phyloP scores from a whole-genome alignment of 53 echinoderm and acorn worm species.

The Henricia sp. region DNA sequence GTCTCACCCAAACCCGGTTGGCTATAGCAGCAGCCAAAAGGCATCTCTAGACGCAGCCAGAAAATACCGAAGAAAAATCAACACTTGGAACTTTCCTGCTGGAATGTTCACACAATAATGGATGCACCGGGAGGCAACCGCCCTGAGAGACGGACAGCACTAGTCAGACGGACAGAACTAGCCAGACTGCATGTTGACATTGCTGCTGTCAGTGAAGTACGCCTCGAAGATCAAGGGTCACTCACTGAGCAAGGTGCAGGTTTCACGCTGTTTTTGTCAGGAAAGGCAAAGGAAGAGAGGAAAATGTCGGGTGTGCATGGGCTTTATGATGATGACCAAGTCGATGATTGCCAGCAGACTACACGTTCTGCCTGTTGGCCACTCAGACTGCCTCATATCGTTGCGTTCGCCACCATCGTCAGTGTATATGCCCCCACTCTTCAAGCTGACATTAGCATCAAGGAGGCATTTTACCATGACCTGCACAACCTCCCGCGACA shows the following conservation, averaged over 20 bases:
- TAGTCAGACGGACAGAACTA: slow-evolving; percentile 34
- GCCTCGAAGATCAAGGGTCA: slow-evolving; percentile 52
- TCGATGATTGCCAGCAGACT: slow-evolving; percentile 62
- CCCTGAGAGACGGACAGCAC: slow-evolving; percentile 54
- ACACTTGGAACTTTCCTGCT: slow-evolving; percentile 51
- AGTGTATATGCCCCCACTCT: slow-evolving; percentile 77
- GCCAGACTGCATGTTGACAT: slow-evolving; percentile 56
- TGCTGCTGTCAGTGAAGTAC: slow-evolving; percentile 67
- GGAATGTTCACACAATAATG: slow-evolving; percentile 63
- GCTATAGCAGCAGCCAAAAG: slow-evolving; percentile 67
- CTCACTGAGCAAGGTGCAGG: slow-evolving; percentile 60
- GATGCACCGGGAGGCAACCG: slow-evolving; percentile 38
- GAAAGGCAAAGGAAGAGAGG: slow-evolving; percentile 21
- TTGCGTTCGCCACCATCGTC: slow-evolving; percentile 3
- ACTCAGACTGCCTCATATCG: slow-evolving; percentile 69
- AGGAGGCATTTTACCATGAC: slow-evolving; percentile 59
- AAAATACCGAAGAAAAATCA: slow-evolving; percentile 34
- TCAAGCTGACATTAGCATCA: slow-evolving; percentile 56
- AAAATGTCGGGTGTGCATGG: slow-evolving; percentile 52
- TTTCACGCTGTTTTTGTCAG: slow-evolving; percentile 72
- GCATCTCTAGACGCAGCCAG: slow-evolving; percentile 49
- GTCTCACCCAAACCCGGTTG: slow-evolving; percentile 63
- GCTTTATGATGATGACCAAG: slow-evolving; percentile 52
- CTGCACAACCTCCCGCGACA: slow-evolving; percentile 36
- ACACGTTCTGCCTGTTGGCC: slow-evolving; percentile 50